Evolutionary conservation across 1,140 invertebrate species (phyloP).

Genomic region (Aphelenchoides besseyi): DNA sequence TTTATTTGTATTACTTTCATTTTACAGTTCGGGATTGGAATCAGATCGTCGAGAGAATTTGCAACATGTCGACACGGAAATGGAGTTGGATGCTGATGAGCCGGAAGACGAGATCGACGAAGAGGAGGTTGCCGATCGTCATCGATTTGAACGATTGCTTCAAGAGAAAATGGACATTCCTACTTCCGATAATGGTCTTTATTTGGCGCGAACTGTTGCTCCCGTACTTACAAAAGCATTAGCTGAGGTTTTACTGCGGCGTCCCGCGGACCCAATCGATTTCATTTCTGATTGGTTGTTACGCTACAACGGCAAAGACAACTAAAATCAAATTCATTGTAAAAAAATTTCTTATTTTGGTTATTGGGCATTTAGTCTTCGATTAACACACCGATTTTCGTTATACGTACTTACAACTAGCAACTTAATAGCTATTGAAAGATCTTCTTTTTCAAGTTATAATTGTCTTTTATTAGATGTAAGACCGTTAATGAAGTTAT

Average conservation of each 20-base stretch:
- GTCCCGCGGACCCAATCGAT: constrained; percentile 58
- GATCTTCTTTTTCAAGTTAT: background rate
- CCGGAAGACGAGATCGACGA: constrained; percentile 37
- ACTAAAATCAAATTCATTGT: background rate
- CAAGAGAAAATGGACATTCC: constrained; percentile 57
- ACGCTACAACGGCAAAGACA: constrained; percentile 48
- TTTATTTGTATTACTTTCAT: background rate
- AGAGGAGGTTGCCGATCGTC: constrained; percentile 53
- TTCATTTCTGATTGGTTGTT: constrained; percentile 61
- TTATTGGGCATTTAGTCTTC: background rate
- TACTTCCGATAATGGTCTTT: constrained; percentile 60
- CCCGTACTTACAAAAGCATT: constrained; percentile 61
- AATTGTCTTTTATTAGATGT: too few relatives aligned
- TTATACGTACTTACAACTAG: background rate
- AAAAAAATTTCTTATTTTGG: background rate
- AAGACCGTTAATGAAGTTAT: background rate
- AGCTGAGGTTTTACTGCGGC: constrained; percentile 50
- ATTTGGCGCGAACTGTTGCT: constrained; percentile 60
- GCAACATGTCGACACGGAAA: constrained; percentile 16
- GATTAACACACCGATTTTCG: background rate
- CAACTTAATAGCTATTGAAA: background rate
- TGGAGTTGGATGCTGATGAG: constrained; percentile 16
- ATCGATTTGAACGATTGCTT: constrained; percentile 53
- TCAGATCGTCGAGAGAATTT: constrained; percentile 33
- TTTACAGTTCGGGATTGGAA: constrained; percentile 48